Evolutionary conservation across 2,888 invertebrate genomes (phyloP), one percentile per base, ranked within the genome.

Genomic region (Baronia brevicornis): DNA sequence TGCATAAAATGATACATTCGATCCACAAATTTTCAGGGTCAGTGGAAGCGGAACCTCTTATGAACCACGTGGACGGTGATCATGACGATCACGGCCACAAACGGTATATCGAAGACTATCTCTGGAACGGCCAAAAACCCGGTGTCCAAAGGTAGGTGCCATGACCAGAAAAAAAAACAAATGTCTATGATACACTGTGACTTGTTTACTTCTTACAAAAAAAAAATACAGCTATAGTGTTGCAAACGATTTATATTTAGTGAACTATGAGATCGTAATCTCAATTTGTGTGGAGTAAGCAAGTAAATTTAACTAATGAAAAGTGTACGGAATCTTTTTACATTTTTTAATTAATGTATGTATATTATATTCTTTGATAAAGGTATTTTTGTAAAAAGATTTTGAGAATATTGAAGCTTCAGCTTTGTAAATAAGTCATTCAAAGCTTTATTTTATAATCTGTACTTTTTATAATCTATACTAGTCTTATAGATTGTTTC

Each of bases 31-130:
- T 79, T 80, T 49, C 82, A 84, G 85, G 86, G 58, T 87, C 84
- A 45, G 87, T 88, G 51, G 92, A 92, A 79, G 86, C 91, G 56
- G 92, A 92, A 70, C 92, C 92, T 7, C 84, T 92, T 48, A 91
- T 91, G 74, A 89, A 89, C 66, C 88, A 89, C 67, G 79, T 85
- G 41, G 88, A 89, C 41, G 78, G 75, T 13, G 87, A 88, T 46
- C 79, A 78, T 43, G 74, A 84, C 13, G 77, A 80, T 18, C 39
- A 38, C 4, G 57, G 54, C 15, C 69, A 59, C 32, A 84, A 84
- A 49, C 66, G 74, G 36, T 84, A 82, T 62, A 82, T 80, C 43
- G 85, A 84, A 44, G 84, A 85, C 42, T 85, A 84, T 42, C 65
- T 80, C 19, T 80, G 80, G 77, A 82, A 84, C 26, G 84, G 82